Evolutionary conservation across 2,888 invertebrate species (phyloP).

Genomic region (Arctia plantaginis): DNA sequence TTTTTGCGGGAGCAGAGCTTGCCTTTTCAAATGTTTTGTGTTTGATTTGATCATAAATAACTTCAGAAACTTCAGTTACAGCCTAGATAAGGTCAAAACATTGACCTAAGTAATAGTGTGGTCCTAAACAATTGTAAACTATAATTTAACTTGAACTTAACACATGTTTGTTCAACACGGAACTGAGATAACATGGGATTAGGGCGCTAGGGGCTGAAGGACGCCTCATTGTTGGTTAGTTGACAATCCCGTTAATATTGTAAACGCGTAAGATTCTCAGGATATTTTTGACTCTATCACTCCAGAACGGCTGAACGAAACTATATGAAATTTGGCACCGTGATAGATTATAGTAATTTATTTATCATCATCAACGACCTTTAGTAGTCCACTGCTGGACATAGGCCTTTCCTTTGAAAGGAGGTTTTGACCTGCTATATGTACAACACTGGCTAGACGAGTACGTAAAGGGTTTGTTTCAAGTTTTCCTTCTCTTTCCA

Average conservation of each 20-base stretch:
- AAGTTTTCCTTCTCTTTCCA: too few relatives aligned
- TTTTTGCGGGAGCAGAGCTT: too few relatives aligned
- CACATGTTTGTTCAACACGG: conserved; percentile 34
- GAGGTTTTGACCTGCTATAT: too few relatives aligned
- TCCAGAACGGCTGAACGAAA: too few relatives aligned
- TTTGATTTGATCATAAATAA: background rate
- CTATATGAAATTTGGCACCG: too few relatives aligned
- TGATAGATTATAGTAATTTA: too few relatives aligned
- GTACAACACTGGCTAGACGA: too few relatives aligned
- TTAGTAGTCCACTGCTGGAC: too few relatives aligned
- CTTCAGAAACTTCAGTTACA: background rate
- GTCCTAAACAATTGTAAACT: conserved; percentile 40
- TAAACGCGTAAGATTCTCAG: background rate
- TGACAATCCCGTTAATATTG: background rate
- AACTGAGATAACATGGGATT: conserved; percentile 32
- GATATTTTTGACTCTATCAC: background rate
- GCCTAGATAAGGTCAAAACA: conserved; percentile 27
- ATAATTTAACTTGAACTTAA: conserved; percentile 39
- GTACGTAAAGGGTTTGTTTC: too few relatives aligned
- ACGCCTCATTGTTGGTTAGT: background rate
- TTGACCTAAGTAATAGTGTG: conserved; percentile 15
- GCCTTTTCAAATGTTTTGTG: background rate
- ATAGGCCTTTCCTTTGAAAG: too few relatives aligned
- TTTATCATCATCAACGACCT: too few relatives aligned
- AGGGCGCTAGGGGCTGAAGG: background rate